A percentile compares a stretch with the other conserved stretches of the same genome.
These are phyloP conservation scores for Syrista parreyssii DNA, from an alignment of 2,888 invertebrate species.

Conservation along the genomic window DNA sequence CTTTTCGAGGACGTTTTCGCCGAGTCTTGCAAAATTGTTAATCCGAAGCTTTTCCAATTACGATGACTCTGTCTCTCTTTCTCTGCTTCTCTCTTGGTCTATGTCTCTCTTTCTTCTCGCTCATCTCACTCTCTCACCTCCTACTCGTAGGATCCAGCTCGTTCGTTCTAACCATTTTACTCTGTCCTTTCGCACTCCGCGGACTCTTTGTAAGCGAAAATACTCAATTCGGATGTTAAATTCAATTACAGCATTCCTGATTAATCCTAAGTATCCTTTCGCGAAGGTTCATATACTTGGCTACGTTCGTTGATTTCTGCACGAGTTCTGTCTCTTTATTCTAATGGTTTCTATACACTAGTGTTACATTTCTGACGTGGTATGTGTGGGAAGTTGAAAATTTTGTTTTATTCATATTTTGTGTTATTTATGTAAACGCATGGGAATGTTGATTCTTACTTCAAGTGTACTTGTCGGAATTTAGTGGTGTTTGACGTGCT, in stretches of 20 bases:
- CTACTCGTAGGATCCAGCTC: constrained; percentile 30
- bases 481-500: not conserved
- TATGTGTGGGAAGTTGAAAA: not conserved
- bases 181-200: constrained; percentile 35
- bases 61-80: constrained; percentile 32
- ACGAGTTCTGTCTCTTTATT: not conserved
- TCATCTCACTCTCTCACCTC: constrained; percentile 22
- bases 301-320: not conserved
- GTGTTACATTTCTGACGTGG: not conserved
- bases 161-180: constrained; percentile 9
- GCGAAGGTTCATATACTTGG: constrained; percentile 25
- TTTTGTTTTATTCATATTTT: not conserved
- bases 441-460: not conserved
- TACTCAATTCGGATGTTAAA: constrained; percentile 63
- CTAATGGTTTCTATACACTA: not conserved
- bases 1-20: constrained; percentile 56
- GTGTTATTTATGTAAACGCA: not conserved
- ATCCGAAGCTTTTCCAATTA: constrained; percentile 64
- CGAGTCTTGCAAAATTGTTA: constrained; percentile 64
- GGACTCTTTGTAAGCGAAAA: constrained; percentile 64
- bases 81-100: constrained; percentile 2
- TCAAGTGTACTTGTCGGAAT: not conserved
- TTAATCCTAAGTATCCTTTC: constrained; percentile 60
- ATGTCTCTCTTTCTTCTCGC: constrained; percentile 2
- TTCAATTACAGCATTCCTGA: constrained; percentile 62